Base-by-base conservation (phyloP, 2,113 vertebrate species). In the Siphamia tubifer region DNA sequence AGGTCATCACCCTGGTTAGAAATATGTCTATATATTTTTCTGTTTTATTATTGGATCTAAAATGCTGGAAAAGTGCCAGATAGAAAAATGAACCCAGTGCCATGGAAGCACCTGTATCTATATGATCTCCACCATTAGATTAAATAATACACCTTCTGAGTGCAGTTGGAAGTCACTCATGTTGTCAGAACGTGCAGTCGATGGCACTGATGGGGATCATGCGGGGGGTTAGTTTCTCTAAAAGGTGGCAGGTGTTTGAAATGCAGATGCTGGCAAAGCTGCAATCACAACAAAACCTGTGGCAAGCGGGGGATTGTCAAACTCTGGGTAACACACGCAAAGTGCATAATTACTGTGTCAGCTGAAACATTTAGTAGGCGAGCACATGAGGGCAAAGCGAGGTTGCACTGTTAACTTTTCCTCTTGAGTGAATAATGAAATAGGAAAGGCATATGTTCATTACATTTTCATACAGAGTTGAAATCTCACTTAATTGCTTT, bases 241-340 rank as follows among this genome's bases (percentile, higher is more conserved):
- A 77, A 71, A 82, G 42, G 52, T 73, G 79, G 71, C 71, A 84
- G 67, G 56, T 74, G 42, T 75, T 79, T 80, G 70, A 89, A 79
- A 84, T 77, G 64, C 74, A 83, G 81, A 76, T 79, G 51, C 56
- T 3, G 36, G 42, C 20, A 11, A 66, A 68, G 64, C 34, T 73
- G 49, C 44, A 52, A 80, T 80, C 57, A 83, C 57, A 80, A 83
- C 71, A 81, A 66, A 74, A 75, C 34, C 65, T 31, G 61, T 68
- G 44, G 70, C 25, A 54, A 27, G 43, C 35, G 2, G 48, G 48
- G 39, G 32, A 56, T 78, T 72, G 61, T 76, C 70, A 78, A 58
- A 78, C 55, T 77, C 25, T 21, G 34, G 20, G 42, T 80, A 58
- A 71, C 67, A 51, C 5, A 3, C 5, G 15, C 48, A 68, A 65